Percentiles rank a stretch among this genome's conserved stretches.
These are phyloP conservation scores for Drosophila dives DNA, from an alignment of 2,888 invertebrate genomes.

Conservation along the genomic window DNA sequence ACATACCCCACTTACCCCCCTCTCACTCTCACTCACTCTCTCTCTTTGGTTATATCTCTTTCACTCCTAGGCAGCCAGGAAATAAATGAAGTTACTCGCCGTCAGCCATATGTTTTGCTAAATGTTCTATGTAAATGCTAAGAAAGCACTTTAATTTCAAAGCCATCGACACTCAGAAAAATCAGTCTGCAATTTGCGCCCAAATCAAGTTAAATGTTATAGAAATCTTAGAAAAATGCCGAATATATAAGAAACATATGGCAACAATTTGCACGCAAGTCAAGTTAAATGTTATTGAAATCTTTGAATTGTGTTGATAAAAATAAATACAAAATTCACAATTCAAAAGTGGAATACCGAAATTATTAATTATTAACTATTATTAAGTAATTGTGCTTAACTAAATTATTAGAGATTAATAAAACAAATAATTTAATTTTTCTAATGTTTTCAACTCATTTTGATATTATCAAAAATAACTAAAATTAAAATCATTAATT, in stretches of 20 bases:
- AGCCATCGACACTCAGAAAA: constrained; percentile 2
- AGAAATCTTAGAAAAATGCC: not conserved
- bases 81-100: constrained; percentile 78
- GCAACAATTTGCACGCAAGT: not conserved
- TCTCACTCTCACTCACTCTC: not conserved
- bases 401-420: too few species aligned
- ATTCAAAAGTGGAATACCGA: not conserved
- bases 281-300: not conserved
- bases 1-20: not conserved
- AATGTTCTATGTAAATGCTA: constrained; percentile 79
- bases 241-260: not conserved
- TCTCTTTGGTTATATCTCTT: too few species aligned
- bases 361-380: not conserved
- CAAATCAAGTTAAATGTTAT: too few species aligned
- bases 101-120: constrained; percentile 71
- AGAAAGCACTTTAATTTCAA: constrained; percentile 74
- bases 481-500: not conserved
- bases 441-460: accelerated
- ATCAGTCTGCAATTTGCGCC: not conserved
- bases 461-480: not conserved
- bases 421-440: not conserved
- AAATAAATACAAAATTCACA: not conserved
- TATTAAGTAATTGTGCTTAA: not conserved
- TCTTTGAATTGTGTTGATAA: not conserved
- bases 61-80: constrained; percentile 3